A percentile compares a stretch with the other conserved stretches of the same genome.
Evolutionary conservation across 2,797 vertebrate genomes (phyloP).

Genomic region (Siniperca obscura): DNA sequence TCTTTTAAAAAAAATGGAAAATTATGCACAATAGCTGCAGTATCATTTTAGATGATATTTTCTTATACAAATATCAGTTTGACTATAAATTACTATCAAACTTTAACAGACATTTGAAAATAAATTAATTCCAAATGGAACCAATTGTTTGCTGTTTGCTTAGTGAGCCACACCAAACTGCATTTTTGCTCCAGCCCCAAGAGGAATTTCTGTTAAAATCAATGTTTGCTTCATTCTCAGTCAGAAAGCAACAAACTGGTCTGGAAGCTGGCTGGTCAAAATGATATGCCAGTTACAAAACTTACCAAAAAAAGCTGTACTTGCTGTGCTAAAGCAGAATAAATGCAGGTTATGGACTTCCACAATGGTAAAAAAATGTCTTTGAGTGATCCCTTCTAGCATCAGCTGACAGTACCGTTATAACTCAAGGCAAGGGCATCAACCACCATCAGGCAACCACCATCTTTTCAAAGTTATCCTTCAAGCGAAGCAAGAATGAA

Average conservation of each 20-base stretch:
- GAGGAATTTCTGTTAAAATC: conserved; percentile 39
- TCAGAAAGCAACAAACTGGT: conserved; percentile 18
- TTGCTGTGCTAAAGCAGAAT: conserved; percentile 5
- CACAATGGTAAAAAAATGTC: conserved; percentile 12
- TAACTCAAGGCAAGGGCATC: conserved; percentile 50
- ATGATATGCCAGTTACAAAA: conserved; percentile 25
- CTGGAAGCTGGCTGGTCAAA: conserved; percentile 18
- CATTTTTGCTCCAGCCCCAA: conserved; percentile 25
- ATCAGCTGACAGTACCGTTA: conserved; percentile 21
- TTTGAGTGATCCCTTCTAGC: neutral
- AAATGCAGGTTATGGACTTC: conserved; percentile 1
- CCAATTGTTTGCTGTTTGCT: conserved; percentile 26
- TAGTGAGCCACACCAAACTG: conserved; percentile 27
- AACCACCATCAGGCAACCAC: conserved; percentile 18
- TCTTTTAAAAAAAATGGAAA: too few species aligned
- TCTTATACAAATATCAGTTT: too few species aligned
- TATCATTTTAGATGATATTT: too few species aligned
- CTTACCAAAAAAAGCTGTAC: neutral
- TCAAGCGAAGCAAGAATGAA: conserved; percentile 56
- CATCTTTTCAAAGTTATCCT: conserved; percentile 60
- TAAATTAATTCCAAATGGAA: neutral
- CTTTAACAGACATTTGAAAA: conserved; percentile 4
- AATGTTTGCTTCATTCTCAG: conserved; percentile 19
- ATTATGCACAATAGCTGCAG: too few species aligned
- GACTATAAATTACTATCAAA: conserved; percentile 1